A percentile compares a stretch with the other conserved stretches of the same genome.
phyloP scores from a whole-genome alignment of 2,797 vertebrate genomes.

The Pangasius sanitwongsei region DNA sequence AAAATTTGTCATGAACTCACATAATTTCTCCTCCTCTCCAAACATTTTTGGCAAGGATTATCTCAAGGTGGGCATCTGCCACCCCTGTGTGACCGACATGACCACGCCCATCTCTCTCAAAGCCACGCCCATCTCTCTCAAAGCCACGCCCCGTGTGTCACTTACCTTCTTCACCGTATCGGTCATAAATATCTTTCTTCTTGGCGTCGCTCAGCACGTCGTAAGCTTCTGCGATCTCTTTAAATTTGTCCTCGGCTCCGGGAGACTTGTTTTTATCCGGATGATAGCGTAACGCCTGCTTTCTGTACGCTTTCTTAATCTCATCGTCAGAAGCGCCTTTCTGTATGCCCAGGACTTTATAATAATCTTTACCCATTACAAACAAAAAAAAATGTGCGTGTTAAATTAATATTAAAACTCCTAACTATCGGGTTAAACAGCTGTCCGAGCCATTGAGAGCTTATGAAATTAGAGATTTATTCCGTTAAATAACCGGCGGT shows the following conservation, averaged over 20 bases:
- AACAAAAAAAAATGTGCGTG: neutral
- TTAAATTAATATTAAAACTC: neutral
- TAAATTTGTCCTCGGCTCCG: conserved; percentile 95
- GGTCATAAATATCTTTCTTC: conserved; percentile 95
- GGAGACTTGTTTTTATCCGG: conserved; percentile 97
- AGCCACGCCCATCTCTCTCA: neutral
- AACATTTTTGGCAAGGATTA: neutral
- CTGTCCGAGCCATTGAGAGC: neutral
- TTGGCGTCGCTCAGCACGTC: conserved; percentile 96
- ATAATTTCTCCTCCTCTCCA: neutral
- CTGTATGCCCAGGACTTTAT: conserved; percentile 90
- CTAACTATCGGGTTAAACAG: neutral
- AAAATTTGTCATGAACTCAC: no score
- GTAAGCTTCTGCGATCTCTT: conserved; percentile 96
- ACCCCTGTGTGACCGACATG: neutral
- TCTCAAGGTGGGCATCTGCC: neutral
- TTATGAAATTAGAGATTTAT: neutral
- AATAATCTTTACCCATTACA: conserved; percentile 97
- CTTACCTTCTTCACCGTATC: conserved; percentile 95
- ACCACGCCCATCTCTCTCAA: neutral
- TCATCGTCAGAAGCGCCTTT: conserved; percentile 93
- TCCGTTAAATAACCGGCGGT: neutral
- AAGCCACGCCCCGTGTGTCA: neutral
- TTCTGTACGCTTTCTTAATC: conserved; percentile 97
- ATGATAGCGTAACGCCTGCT: conserved; percentile 93